Evolutionary conservation across 2,113 vertebrate species (phyloP).

Genomic region (Philantomba maxwellii): DNA sequence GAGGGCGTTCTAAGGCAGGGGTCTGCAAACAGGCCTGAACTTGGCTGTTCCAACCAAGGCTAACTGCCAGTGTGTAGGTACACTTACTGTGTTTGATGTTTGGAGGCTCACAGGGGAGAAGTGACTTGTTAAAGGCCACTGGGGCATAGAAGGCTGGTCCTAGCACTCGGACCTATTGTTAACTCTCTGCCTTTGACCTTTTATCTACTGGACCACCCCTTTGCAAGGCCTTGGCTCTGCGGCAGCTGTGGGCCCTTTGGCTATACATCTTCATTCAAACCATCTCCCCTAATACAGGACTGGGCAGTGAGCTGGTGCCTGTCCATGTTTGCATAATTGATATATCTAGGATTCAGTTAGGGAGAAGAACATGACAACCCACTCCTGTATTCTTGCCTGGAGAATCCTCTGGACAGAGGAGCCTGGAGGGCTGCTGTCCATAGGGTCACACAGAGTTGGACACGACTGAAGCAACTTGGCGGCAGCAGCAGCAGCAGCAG

Average conservation of each 20-base stretch:
- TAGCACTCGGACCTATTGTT: background rate
- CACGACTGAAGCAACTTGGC: background rate
- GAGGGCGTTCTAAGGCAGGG: background rate
- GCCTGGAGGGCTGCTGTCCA: background rate
- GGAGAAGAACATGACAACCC: background rate
- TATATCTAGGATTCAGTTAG: background rate
- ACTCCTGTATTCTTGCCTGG: background rate
- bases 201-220: background rate
- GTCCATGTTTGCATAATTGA: background rate
- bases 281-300: background rate
- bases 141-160: background rate
- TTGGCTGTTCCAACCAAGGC: background rate
- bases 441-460: background rate
- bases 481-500: background rate
- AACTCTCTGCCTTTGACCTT: background rate
- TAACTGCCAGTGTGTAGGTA: background rate
- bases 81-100: background rate
- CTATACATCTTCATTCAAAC: background rate
- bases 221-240: background rate
- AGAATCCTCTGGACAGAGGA: background rate
- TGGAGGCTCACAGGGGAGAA: background rate
- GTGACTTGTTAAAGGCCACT: background rate
- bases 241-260: background rate
- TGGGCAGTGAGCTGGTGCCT: background rate
- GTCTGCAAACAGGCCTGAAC: background rate